phyloP scores from a whole-genome alignment of 1,140 invertebrate species.

The Drosophila trapezifrons region DNA sequence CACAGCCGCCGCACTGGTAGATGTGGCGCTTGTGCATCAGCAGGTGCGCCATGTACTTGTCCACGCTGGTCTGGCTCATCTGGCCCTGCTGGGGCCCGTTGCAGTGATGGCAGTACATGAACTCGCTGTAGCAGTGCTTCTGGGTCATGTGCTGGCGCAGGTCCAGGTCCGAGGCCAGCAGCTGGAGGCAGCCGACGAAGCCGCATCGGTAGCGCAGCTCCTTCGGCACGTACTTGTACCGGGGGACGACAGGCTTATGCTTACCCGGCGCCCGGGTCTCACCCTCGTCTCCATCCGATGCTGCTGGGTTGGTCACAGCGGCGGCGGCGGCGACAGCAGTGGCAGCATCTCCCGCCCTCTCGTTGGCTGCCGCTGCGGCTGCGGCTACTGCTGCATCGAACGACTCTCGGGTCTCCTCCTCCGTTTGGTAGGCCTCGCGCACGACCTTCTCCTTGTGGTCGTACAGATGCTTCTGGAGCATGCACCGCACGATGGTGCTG shows the following conservation, averaged over 20 bases:
- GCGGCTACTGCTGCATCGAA: not conserved
- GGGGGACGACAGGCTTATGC: not conserved
- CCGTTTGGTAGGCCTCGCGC: constrained; percentile 11
- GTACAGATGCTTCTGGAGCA: constrained; percentile 27
- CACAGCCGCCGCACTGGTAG: constrained; percentile 56
- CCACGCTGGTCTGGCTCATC: not conserved
- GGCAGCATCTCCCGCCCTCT: no score
- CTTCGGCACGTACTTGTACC: constrained; percentile 29
- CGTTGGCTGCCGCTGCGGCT: not conserved
- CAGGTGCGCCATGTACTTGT: constrained; percentile 39
- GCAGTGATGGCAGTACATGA: constrained; percentile 43
- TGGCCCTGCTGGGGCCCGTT: fast-evolving
- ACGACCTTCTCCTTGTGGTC: constrained; percentile 19
- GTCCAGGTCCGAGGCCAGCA: constrained; percentile 7
- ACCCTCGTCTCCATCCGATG: not conserved
- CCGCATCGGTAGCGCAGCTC: constrained; percentile 39
- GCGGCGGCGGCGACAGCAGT: no score
- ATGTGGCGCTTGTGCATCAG: constrained; percentile 52
- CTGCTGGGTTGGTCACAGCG: not conserved
- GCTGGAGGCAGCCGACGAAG: not conserved
- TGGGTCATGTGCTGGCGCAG: constrained; percentile 29
- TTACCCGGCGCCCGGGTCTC: not conserved
- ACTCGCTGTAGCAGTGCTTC: constrained; percentile 27
- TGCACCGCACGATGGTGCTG: fast-evolving
- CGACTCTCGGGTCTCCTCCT: not conserved